Conservation (phyloP, 2,797 vertebrate species). For the Choloepus didactylus region DNA sequence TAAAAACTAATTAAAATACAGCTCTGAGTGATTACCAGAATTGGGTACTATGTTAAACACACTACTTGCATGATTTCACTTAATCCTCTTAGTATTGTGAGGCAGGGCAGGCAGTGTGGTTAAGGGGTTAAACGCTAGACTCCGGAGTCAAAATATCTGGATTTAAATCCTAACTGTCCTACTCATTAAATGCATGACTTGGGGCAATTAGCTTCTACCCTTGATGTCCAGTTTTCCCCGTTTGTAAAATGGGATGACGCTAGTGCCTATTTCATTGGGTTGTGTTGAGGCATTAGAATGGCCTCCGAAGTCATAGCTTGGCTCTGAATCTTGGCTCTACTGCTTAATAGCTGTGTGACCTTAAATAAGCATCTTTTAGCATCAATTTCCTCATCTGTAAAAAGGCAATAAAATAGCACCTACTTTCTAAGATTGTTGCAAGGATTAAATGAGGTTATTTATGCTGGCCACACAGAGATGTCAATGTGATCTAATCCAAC, state of each 20-base stretch:
- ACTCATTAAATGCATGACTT: too few relatives aligned
- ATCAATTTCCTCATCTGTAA: not conserved
- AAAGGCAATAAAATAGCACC: not conserved
- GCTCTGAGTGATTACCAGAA: not conserved
- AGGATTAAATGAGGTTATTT: not conserved
- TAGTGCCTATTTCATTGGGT: not conserved
- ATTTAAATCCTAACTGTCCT: not conserved
- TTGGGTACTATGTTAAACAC: not conserved
- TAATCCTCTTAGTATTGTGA: not conserved
- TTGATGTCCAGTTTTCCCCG: not conserved
- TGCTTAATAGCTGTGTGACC: not conserved
- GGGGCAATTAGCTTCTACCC: not conserved
- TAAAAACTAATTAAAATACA: not conserved
- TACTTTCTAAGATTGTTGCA: not conserved
- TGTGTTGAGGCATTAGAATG: not conserved
- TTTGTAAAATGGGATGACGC: not conserved
- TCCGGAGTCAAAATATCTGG: not conserved
- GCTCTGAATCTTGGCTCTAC: not conserved
- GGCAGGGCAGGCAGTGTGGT: not conserved
- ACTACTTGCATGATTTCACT: not conserved
- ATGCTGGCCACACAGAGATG: not conserved
- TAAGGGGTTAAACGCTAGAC: not conserved
- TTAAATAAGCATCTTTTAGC: slow-evolving; percentile 10
- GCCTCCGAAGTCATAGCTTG: not conserved
- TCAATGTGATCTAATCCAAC: not conserved